These are phyloP conservation scores for Tiliqua scincoides DNA, from an alignment of 2,113 vertebrate species.

Conservation along the genomic window DNA sequence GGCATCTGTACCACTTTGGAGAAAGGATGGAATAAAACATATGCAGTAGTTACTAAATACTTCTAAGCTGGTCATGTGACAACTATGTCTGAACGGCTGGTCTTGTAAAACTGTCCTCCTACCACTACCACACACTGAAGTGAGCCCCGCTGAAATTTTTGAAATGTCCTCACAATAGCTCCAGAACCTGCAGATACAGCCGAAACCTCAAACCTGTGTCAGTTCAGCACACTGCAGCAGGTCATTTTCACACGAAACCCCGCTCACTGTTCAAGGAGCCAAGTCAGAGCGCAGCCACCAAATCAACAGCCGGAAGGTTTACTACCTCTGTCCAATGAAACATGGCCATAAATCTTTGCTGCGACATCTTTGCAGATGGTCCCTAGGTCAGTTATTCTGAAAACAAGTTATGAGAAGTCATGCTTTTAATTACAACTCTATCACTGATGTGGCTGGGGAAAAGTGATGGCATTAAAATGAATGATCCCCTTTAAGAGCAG, in stretches of 20 bases:
- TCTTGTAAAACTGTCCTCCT: too few relatives aligned
- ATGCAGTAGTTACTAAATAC: too few relatives aligned
- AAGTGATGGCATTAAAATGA: constrained; percentile 51
- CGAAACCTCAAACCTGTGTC: too few relatives aligned
- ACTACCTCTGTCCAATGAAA: constrained; percentile 27
- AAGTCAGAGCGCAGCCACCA: neutral
- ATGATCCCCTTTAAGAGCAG: constrained; percentile 47
- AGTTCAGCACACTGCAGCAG: too few relatives aligned
- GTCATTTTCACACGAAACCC: too few relatives aligned
- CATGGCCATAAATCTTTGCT: constrained; percentile 13
- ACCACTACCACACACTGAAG: too few relatives aligned
- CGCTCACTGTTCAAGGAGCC: neutral
- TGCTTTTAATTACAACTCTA: constrained; percentile 34
- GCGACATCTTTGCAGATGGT: constrained; percentile 25
- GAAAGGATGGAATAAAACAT: too few relatives aligned
- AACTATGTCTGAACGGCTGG: too few relatives aligned
- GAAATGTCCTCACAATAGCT: too few relatives aligned
- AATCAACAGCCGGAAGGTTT: constrained; percentile 3
- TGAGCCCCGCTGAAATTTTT: too few relatives aligned
- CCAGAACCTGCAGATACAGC: neutral
- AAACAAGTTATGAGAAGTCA: constrained; percentile 48
- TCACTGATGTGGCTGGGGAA: neutral
- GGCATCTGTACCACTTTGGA: too few relatives aligned
- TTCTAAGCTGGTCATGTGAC: too few relatives aligned
- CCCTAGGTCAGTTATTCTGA: constrained; percentile 24